Percentiles rank a stretch among this genome's conserved stretches.
phyloP scores from a whole-genome alignment of 2,888 invertebrate genomes.

The Fragum fragum region DNA sequence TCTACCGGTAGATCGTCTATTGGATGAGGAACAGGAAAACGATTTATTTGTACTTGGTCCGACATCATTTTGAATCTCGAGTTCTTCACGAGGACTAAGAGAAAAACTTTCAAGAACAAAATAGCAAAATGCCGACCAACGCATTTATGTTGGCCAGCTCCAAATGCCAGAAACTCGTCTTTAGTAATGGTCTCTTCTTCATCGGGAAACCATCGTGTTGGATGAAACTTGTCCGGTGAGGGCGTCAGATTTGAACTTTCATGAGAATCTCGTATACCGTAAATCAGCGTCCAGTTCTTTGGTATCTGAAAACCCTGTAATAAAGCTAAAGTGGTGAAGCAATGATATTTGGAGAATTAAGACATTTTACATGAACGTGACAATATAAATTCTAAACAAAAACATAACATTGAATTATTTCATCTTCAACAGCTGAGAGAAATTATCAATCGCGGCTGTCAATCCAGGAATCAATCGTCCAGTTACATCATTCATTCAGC shows the following conservation, averaged over 20 bases:
- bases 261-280: constrained; percentile 84
- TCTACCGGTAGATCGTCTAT: constrained; percentile 58
- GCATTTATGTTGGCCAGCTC: constrained; percentile 81
- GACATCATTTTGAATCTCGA: constrained; percentile 76
- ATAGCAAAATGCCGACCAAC: constrained; percentile 82
- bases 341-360: no score
- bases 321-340: background rate
- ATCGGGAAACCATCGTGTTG: constrained; percentile 77
- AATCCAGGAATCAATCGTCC: no score
- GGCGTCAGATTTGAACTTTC: constrained; percentile 68
- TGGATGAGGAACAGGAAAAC: constrained; percentile 80
- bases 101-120: constrained; percentile 78
- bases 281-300: constrained; percentile 81
- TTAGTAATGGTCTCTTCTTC: constrained; percentile 31
- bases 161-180: constrained; percentile 80
- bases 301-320: constrained; percentile 83
- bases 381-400: no score
- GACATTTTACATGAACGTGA: no score
- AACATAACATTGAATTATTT: no score
- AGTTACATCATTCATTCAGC: no score
- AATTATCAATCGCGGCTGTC: no score
- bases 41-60: constrained; percentile 68
- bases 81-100: constrained; percentile 74
- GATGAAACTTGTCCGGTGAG: constrained; percentile 74
- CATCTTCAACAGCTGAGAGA: no score